A percentile compares a stretch with the other conserved stretches of the same genome.
phyloP scores from a whole-genome alignment of 2,888 invertebrate species.

The Meliscaeva auricollis region DNA sequence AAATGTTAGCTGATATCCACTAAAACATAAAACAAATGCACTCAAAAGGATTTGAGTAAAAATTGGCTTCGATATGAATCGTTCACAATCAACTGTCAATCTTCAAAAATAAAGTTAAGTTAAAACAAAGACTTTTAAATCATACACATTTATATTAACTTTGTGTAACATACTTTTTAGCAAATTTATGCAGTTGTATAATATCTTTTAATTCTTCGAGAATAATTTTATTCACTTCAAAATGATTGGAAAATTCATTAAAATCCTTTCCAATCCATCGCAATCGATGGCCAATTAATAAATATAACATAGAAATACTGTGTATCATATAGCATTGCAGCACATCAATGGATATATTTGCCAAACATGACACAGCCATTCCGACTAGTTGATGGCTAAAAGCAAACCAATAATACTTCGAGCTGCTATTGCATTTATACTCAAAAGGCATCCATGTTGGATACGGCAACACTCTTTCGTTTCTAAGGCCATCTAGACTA shows the following conservation, averaged over 20 bases:
- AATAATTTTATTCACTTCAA: not conserved
- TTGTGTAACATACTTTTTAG: conserved; percentile 4
- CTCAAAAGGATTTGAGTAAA: conserved; percentile 79
- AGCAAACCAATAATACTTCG: conserved; percentile 77
- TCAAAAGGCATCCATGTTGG: conserved; percentile 80
- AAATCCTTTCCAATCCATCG: not conserved
- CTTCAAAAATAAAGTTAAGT: conserved; percentile 2
- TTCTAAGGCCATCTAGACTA: conserved; percentile 64
- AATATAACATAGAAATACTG: conserved; percentile 78
- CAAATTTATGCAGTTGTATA: not conserved
- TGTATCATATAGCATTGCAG: conserved; percentile 79
- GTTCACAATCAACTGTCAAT: conserved; percentile 22
- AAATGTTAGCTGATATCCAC: conserved; percentile 78
- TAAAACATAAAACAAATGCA: conserved; percentile 79
- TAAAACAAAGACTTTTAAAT: not conserved
- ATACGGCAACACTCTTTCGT: conserved; percentile 78
- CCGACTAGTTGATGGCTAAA: conserved; percentile 78
- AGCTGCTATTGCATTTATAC: conserved; percentile 75
- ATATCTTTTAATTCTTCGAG: not conserved
- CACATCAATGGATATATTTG: conserved; percentile 78
- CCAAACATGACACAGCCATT: conserved; percentile 76
- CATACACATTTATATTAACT: not conserved
- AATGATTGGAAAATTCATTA: not conserved
- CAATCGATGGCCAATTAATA: conserved; percentile 78
- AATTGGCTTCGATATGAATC: conserved; percentile 76